Conservation (phyloP, 2,113 vertebrate genomes). For the Pleuronectes platessa region DNA sequence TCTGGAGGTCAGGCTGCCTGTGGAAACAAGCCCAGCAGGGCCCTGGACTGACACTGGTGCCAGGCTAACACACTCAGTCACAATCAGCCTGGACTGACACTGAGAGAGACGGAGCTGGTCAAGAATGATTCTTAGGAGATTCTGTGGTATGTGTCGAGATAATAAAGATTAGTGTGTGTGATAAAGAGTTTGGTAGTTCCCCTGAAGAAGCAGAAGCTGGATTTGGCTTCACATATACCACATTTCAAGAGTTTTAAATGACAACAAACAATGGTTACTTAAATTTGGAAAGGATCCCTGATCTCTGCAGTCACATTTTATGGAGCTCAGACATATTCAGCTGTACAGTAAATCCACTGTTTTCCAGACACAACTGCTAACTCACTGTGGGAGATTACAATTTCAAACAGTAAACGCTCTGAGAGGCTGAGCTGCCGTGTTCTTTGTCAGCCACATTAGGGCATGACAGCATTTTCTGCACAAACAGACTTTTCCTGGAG, state of each 20-base stretch:
- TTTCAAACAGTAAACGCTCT: conserved; percentile 35
- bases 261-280: conserved; percentile 1
- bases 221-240: neutral
- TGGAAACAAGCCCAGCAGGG: conserved; percentile 59
- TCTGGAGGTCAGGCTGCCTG: conserved; percentile 47
- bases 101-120: conserved; percentile 21
- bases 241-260: conserved; percentile 2
- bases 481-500: conserved; percentile 55
- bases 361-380: conserved; percentile 20
- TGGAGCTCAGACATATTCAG: conserved; percentile 7
- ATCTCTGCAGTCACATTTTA: conserved; percentile 8
- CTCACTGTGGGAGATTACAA: conserved; percentile 42
- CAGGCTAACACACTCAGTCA: too few species aligned
- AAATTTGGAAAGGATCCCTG: neutral
- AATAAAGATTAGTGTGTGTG: neutral
- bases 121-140: neutral
- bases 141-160: neutral
- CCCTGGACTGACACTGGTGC: conserved; percentile 33
- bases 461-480: conserved; percentile 63
- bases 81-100: conserved; percentile 26
- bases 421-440: conserved; percentile 25
- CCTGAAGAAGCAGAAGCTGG: neutral
- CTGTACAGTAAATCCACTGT: conserved; percentile 2
- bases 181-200: neutral
- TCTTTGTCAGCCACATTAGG: conserved; percentile 61